Evolutionary conservation across 2,888 invertebrate species (phyloP).

Genomic region (Apotomis betuletana): DNA sequence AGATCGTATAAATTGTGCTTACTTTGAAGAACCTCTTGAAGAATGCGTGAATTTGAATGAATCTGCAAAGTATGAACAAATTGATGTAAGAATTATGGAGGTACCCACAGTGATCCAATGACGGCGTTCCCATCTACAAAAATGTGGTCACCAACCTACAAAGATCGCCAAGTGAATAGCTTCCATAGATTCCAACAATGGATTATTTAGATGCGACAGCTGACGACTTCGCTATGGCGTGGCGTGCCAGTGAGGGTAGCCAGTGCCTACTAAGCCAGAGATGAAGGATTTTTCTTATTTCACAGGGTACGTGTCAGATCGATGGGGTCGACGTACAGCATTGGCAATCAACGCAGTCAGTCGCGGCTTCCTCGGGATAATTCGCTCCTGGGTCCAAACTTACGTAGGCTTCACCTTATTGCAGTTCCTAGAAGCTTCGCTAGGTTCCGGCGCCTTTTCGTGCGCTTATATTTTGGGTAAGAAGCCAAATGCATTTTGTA

Average conservation of each 20-base stretch:
- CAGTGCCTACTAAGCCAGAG: background rate
- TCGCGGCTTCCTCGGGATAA: slow-evolving; percentile 85
- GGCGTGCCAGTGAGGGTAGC: background rate
- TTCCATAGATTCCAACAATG: too few relatives aligned
- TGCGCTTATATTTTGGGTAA: slow-evolving; percentile 88
- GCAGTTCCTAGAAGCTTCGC: slow-evolving; percentile 86
- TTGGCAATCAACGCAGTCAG: slow-evolving; percentile 82
- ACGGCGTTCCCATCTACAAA: too few relatives aligned
- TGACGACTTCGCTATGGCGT: too few relatives aligned
- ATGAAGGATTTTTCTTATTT: background rate
- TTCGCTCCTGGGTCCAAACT: slow-evolving; percentile 82
- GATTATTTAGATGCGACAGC: too few relatives aligned
- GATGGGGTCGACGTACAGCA: slow-evolving; percentile 85
- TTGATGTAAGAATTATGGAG: too few relatives aligned
- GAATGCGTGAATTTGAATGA: too few relatives aligned
- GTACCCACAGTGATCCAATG: too few relatives aligned
- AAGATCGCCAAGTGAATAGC: too few relatives aligned
- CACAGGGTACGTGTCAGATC: slow-evolving; percentile 87
- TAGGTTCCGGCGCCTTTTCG: slow-evolving; percentile 86
- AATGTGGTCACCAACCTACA: too few relatives aligned
- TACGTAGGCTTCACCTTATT: slow-evolving; percentile 86
- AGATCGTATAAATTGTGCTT: too few relatives aligned
- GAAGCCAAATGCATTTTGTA: background rate
- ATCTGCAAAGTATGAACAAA: too few relatives aligned
- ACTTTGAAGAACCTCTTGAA: too few relatives aligned